Conservation (phyloP, 1,140 invertebrate species). For the Ptiloglossa arizonensis region DNA sequence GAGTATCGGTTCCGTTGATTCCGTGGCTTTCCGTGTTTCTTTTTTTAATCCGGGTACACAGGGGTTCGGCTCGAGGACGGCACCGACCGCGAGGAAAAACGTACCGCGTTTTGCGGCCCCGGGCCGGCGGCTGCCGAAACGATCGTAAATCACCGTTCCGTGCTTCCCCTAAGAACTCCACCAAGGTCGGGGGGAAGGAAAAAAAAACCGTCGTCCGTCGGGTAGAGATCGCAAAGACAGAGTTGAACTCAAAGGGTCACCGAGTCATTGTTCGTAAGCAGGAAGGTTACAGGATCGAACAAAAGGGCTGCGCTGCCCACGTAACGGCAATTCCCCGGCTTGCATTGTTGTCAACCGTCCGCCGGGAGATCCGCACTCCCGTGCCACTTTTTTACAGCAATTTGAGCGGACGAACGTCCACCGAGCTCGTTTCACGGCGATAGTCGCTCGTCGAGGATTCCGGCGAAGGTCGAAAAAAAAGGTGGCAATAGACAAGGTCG, state of each 20-base stretch:
- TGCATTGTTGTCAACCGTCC: slow-evolving; percentile 56
- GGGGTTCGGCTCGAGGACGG: not conserved
- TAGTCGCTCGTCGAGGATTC: slow-evolving; percentile 9
- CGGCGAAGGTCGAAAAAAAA: slow-evolving; percentile 19
- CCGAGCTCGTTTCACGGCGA: slow-evolving; percentile 71
- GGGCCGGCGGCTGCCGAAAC: no score
- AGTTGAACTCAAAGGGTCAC: slow-evolving; percentile 68
- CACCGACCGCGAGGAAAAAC: not conserved
- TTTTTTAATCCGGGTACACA: no score
- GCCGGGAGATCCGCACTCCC: slow-evolving; percentile 11
- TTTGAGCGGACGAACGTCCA: slow-evolving; percentile 71
- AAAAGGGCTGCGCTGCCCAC: slow-evolving; percentile 62
- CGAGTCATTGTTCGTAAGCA: slow-evolving; percentile 61
- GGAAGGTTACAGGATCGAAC: slow-evolving; percentile 53
- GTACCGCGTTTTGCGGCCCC: no score
- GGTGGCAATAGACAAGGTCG: slow-evolving; percentile 22
- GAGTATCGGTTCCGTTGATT: no score
- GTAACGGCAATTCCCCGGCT: slow-evolving; percentile 60
- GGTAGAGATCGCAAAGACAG: slow-evolving; percentile 8
- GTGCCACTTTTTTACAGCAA: slow-evolving; percentile 70
- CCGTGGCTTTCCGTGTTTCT: no score
- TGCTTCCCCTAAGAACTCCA: slow-evolving; percentile 28
- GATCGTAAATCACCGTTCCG: slow-evolving; percentile 59
- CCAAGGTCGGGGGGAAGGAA: slow-evolving; percentile 48
- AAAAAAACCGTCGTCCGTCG: slow-evolving; percentile 1